These are phyloP conservation scores for Toxotes jaculatrix DNA, from an alignment of 2,113 vertebrate genomes.

Conservation along the genomic window DNA sequence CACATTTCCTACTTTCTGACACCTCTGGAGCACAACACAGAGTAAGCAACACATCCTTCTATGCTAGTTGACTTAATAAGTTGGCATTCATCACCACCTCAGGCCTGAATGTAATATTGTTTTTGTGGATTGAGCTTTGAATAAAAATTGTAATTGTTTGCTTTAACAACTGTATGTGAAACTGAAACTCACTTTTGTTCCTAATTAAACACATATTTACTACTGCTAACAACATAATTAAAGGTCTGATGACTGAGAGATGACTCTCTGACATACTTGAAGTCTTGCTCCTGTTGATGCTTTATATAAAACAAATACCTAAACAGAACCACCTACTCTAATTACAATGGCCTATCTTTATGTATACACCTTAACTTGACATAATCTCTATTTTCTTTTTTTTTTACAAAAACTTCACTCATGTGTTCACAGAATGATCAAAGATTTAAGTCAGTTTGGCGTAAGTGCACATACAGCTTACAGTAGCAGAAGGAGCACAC, in stretches of 20 bases:
- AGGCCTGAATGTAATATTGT: constrained; percentile 14
- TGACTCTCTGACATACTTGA: constrained; percentile 4
- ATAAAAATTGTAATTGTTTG: constrained; percentile 12
- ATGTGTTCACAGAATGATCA: constrained; percentile 61
- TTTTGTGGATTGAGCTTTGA: constrained; percentile 4
- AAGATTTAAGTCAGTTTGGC: constrained; percentile 61
- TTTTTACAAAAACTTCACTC: constrained; percentile 59
- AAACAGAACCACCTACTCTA: constrained; percentile 41
- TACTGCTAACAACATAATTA: not conserved
- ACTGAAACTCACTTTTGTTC: constrained; percentile 13
- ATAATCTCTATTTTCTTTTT: constrained; percentile 41
- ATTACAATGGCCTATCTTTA: constrained; percentile 51
- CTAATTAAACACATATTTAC: constrained; percentile 2
- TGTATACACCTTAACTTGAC: constrained; percentile 61
- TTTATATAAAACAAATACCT: constrained; percentile 55
- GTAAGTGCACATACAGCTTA: constrained; percentile 66
- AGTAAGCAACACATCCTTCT: not conserved
- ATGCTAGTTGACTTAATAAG: not conserved
- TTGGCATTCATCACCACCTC: constrained; percentile 2
- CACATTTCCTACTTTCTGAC: not conserved
- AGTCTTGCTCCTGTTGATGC: constrained; percentile 23
- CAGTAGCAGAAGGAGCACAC: constrained; percentile 57
- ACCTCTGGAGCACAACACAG: not conserved
- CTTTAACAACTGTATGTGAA: not conserved
- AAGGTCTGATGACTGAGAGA: constrained; percentile 24